Conservation (phyloP, 2,113 vertebrate species). For the Meleagris gallopavo region DNA sequence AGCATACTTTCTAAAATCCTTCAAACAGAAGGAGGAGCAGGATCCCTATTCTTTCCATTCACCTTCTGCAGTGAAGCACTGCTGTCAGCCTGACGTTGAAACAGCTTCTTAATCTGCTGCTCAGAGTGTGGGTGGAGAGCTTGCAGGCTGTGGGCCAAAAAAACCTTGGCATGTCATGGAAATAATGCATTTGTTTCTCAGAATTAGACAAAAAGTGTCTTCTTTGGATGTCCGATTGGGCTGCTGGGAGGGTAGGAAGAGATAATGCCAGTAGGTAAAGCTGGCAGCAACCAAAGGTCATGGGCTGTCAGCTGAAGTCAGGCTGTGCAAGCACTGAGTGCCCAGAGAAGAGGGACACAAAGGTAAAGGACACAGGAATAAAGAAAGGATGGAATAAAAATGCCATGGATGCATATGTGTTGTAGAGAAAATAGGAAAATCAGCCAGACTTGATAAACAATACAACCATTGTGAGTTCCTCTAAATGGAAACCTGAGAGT, state of each 20-base stretch:
- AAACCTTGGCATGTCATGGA: constrained; percentile 16
- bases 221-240: constrained; percentile 6
- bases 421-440: background rate
- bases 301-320: background rate
- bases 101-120: constrained; percentile 59
- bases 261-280: background rate
- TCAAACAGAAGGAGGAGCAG: constrained; percentile 47
- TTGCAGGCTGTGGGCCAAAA: constrained; percentile 12
- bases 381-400: background rate
- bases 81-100: constrained; percentile 1
- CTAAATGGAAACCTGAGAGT: background rate
- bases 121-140: constrained; percentile 28
- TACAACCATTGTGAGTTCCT: background rate
- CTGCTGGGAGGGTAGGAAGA: background rate
- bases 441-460: background rate
- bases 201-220: constrained; percentile 28
- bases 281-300: constrained; percentile 21
- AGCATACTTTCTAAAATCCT: background rate
- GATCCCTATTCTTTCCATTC: constrained; percentile 49
- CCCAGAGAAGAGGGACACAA: background rate
- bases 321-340: background rate
- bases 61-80: constrained; percentile 24
- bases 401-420: accelerated
- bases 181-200: constrained; percentile 44
- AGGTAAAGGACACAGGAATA: background rate